Percentiles rank a stretch among this genome's conserved stretches.
Conservation (phyloP, 2,113 vertebrate species). For the Grantiella picta region DNA sequence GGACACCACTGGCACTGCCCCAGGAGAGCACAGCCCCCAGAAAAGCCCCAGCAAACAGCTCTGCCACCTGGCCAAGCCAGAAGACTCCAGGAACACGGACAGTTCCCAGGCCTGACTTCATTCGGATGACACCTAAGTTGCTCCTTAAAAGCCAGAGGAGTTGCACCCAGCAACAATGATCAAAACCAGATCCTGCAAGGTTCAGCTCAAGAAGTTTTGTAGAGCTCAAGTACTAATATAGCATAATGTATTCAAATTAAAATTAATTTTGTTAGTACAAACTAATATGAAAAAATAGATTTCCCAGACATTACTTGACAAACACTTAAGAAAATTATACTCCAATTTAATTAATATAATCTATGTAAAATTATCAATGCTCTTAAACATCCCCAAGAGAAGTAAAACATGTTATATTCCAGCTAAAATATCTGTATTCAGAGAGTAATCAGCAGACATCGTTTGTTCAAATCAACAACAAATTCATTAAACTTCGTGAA, state of each 20-base stretch:
- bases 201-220: neutral
- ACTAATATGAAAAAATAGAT: neutral
- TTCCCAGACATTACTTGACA: neutral
- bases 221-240: neutral
- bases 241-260: neutral
- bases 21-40: neutral
- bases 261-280: neutral
- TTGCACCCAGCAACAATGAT: neutral
- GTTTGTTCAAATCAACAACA: neutral
- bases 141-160: neutral
- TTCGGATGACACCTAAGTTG: neutral
- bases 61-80: neutral
- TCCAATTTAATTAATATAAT: neutral
- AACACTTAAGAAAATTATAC: neutral
- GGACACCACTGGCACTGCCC: fast-evolving
- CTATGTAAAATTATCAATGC: neutral
- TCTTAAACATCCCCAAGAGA: neutral
- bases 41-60: neutral
- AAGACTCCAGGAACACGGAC: neutral
- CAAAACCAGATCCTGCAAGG: neutral
- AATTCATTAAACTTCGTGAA: slow-evolving; percentile 3
- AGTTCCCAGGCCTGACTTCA: neutral
- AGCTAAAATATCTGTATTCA: slow-evolving; percentile 5
- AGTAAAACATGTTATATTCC: neutral
- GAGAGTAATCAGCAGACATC: neutral